Evolutionary conservation across 2,113 vertebrate species (phyloP).

Genomic region (Dipodomys spectabilis): DNA sequence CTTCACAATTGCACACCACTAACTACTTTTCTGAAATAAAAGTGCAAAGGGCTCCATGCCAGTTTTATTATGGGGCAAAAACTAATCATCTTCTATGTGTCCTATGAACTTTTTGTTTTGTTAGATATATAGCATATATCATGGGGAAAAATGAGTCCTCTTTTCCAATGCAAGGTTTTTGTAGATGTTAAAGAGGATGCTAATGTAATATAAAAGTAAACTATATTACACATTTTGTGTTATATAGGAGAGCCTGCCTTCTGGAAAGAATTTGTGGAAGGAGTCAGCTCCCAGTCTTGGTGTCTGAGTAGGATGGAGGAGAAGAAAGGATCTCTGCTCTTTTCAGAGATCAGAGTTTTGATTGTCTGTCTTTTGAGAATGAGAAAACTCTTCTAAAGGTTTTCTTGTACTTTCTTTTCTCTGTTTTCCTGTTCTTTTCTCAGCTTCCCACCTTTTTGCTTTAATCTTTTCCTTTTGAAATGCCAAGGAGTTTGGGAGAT

Average conservation of each 20-base stretch:
- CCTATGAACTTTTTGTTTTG: not conserved
- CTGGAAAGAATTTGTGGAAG: not conserved
- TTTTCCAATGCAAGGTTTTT: not conserved
- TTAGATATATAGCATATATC: not conserved
- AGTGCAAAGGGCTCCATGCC: too few species aligned
- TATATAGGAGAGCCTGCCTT: not conserved
- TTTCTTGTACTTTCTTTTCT: not conserved
- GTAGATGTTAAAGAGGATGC: not conserved
- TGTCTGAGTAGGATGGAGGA: not conserved
- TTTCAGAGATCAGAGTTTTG: not conserved
- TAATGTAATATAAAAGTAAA: not conserved
- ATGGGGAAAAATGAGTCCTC: not conserved
- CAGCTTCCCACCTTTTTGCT: not conserved
- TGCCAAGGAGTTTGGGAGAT: not conserved
- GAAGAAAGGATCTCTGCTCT: not conserved
- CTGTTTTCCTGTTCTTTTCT: not conserved
- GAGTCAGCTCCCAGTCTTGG: not conserved
- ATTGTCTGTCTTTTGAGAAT: not conserved
- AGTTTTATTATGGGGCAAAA: not conserved
- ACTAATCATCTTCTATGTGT: not conserved
- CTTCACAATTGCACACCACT: not conserved
- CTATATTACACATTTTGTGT: not conserved
- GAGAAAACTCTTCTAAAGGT: not conserved
- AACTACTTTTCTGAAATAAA: not conserved
- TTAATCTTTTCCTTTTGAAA: constrained; percentile 4